A percentile compares a stretch with the other conserved stretches of the same genome.
Evolutionary conservation across 1,140 invertebrate species (phyloP).

Genomic region (Drosophila ogumai): DNA sequence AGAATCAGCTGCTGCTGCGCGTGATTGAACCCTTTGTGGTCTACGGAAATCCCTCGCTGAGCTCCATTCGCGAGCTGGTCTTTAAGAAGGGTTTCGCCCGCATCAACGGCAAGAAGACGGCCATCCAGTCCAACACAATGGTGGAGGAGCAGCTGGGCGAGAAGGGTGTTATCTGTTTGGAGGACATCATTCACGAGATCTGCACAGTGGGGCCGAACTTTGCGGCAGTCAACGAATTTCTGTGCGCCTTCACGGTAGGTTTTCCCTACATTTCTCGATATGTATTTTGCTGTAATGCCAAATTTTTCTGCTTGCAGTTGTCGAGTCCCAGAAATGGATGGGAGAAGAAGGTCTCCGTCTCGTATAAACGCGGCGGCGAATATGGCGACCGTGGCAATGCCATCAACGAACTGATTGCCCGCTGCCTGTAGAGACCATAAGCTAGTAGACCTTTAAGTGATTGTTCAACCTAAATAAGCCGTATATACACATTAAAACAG

Average conservation of each 20-base stretch:
- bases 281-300: not conserved
- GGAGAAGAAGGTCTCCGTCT: conserved; percentile 78
- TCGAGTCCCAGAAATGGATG: conserved; percentile 81
- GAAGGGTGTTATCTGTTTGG: conserved; percentile 79
- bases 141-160: conserved; percentile 79
- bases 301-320: conserved; percentile 50
- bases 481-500: conserved; percentile 19
- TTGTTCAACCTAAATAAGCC: conserved; percentile 51
- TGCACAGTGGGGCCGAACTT: conserved; percentile 83
- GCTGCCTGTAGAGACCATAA: conserved; percentile 70
- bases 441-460: conserved; percentile 52
- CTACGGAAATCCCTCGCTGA: conserved; percentile 74
- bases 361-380: conserved; percentile 79
- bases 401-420: conserved; percentile 77
- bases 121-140: conserved; percentile 82
- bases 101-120: conserved; percentile 73
- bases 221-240: conserved; percentile 59
- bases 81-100: conserved; percentile 83
- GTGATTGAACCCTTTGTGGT: conserved; percentile 83
- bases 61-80: conserved; percentile 75
- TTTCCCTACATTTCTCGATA: not conserved
- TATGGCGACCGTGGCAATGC: conserved; percentile 75
- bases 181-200: conserved; percentile 84
- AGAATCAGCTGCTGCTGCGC: conserved; percentile 76
- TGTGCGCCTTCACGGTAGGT: conserved; percentile 74